phyloP scores from a whole-genome alignment of 64 coral and sea anemone species.

The Dendronephthya gigantea region DNA sequence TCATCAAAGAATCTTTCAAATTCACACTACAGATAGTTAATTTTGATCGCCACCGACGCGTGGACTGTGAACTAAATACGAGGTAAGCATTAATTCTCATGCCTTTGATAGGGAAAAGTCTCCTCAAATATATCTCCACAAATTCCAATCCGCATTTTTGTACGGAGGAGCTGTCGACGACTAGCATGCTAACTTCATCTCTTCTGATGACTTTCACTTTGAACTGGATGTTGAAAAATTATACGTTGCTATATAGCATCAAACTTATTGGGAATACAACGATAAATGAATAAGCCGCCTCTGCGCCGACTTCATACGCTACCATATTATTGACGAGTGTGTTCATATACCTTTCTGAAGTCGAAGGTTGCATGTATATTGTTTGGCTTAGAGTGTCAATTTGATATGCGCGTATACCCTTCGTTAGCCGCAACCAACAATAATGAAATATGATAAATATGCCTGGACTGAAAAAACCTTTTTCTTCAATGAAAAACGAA shows the following conservation, averaged over 20 bases:
- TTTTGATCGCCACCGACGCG: not conserved
- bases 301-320: too few species aligned
- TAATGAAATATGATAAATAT: not conserved
- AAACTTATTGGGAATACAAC: too few species aligned
- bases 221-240: too few species aligned
- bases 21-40: not conserved
- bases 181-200: too few species aligned
- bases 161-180: not conserved
- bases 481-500: not conserved
- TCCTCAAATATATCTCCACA: not conserved
- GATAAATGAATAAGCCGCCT: too few species aligned
- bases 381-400: too few species aligned
- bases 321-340: too few species aligned
- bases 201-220: too few species aligned
- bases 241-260: too few species aligned
- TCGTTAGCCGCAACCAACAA: not conserved
- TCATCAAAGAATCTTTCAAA: conserved; percentile 1
- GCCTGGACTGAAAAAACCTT: not conserved
- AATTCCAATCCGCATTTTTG: not conserved
- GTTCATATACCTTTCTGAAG: too few species aligned
- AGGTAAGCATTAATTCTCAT: conserved; percentile 1
- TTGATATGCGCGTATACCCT: too few species aligned
- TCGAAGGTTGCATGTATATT: too few species aligned
- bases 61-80: not conserved
- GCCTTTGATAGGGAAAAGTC: not conserved